Conservation (phyloP, 92 coral and sea anemone genomes). For the Isaurus tuberculatus region DNA sequence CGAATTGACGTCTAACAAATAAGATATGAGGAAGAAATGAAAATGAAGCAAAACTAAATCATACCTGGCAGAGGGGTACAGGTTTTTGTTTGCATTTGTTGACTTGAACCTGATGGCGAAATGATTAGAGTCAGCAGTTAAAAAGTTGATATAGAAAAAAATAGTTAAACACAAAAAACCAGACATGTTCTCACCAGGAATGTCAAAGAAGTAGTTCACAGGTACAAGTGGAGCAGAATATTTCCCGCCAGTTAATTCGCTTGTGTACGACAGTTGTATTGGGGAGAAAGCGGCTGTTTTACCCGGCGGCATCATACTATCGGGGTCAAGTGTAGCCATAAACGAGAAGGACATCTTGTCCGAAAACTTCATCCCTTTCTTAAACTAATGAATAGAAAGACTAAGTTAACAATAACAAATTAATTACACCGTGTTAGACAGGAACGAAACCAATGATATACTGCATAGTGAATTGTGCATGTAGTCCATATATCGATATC, state of each 20-base stretch:
- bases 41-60: background rate
- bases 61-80: conserved; percentile 10
- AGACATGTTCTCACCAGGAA: conserved; percentile 72
- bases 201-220: conserved; percentile 63
- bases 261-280: conserved; percentile 77
- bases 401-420: background rate
- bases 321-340: conserved; percentile 75
- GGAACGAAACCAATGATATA: background rate
- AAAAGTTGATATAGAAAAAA: too few species aligned
- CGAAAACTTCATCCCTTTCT: conserved; percentile 71
- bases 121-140: background rate
- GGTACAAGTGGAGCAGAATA: conserved; percentile 76
- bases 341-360: conserved; percentile 76
- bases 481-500: too few species aligned
- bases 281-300: conserved; percentile 84
- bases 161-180: too few species aligned
- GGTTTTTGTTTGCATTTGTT: conserved; percentile 2
- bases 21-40: background rate
- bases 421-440: background rate
- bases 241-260: conserved; percentile 45
- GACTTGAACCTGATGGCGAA: conserved; percentile 9
- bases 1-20: background rate
- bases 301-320: conserved; percentile 76
- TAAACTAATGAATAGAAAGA: conserved; percentile 41
- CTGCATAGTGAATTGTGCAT: background rate